These are phyloP conservation scores for Drosophila incognita DNA, from an alignment of 2,888 invertebrate genomes.

Conservation along the genomic window DNA sequence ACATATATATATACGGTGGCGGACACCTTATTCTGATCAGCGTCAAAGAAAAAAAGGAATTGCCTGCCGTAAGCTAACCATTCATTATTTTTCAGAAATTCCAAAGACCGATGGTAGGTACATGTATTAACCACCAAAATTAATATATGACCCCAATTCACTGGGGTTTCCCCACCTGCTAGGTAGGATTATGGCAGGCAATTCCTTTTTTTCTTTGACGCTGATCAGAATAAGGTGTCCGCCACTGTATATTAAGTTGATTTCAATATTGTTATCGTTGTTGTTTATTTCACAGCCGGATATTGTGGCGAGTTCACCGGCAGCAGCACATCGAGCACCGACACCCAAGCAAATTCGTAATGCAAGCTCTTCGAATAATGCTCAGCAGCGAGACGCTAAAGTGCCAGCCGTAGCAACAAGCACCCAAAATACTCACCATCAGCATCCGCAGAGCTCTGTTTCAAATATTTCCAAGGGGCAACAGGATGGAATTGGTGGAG, in stretches of 20 bases:
- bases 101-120: no score
- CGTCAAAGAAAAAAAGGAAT: no score
- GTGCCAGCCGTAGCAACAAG: slow-evolving; percentile 69
- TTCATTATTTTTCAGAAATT: no score
- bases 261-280: not conserved
- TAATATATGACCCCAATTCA: no score
- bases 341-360: slow-evolving; percentile 84
- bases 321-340: slow-evolving; percentile 82
- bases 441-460: slow-evolving; percentile 72
- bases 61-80: no score
- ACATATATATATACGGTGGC: no score
- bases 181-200: no score
- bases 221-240: no score
- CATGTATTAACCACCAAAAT: no score
- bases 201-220: no score
- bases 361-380: slow-evolving; percentile 62
- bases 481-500: slow-evolving; percentile 82
- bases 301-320: slow-evolving; percentile 69
- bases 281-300: slow-evolving; percentile 62
- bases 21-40: no score
- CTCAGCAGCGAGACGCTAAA: slow-evolving; percentile 82
- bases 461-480: slow-evolving; percentile 82
- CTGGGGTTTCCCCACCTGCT: no score
- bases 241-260: not conserved
- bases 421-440: slow-evolving; percentile 69